phyloP scores from a whole-genome alignment of 2,113 vertebrate species.

The Campylorhamphus procurvoides region DNA sequence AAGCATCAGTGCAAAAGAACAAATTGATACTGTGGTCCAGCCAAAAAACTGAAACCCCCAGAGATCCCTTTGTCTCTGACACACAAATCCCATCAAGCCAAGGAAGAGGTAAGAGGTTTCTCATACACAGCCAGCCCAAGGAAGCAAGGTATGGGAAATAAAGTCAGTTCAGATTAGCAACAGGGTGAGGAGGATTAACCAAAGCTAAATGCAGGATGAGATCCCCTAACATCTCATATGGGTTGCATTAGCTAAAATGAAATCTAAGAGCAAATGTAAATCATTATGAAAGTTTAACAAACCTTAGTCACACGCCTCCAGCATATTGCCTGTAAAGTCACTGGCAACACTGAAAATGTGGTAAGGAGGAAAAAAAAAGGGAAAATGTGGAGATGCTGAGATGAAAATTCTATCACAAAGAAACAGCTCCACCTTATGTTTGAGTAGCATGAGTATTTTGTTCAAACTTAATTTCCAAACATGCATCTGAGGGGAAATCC shows the following conservation, averaged over 20 bases:
- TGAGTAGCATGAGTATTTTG: neutral
- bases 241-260: neutral
- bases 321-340: neutral
- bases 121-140: neutral
- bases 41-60: neutral
- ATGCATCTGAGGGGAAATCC: neutral
- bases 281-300: neutral
- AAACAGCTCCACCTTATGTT: constrained; percentile 40
- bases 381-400: neutral
- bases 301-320: neutral
- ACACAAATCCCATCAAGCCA: neutral
- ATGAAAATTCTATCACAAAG: neutral
- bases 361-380: neutral
- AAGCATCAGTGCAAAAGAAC: neutral
- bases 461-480: neutral
- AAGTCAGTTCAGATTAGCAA: neutral
- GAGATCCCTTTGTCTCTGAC: neutral
- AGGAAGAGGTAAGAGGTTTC: neutral
- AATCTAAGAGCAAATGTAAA: constrained; percentile 5
- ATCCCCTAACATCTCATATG: neutral
- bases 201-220: neutral
- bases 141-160: neutral
- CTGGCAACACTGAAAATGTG: neutral
- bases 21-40: no score
- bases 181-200: neutral